These are phyloP conservation scores for Dastarcus helophoroides DNA, from an alignment of 2,888 invertebrate genomes.

Conservation along the genomic window DNA sequence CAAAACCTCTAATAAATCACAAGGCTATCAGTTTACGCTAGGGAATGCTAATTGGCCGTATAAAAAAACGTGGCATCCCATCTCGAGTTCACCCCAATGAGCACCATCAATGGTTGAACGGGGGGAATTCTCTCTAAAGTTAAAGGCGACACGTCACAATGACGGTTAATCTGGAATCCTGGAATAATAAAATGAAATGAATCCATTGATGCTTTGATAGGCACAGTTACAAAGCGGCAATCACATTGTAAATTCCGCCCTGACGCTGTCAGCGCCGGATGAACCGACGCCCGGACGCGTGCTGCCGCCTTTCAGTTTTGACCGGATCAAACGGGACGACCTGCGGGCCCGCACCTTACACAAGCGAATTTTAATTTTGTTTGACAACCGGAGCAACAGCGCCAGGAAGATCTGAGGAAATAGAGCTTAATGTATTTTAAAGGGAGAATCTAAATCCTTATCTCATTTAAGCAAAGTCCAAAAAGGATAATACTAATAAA, in stretches of 20 bases:
- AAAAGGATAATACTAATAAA: too few species aligned
- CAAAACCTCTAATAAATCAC: constrained; percentile 17
- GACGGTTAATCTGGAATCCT: constrained; percentile 33
- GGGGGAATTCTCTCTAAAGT: constrained; percentile 5
- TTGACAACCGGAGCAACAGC: too few species aligned
- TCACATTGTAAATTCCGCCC: constrained; percentile 39
- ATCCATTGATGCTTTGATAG: constrained; percentile 28
- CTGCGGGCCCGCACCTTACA: too few species aligned
- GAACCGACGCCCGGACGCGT: constrained; percentile 29
- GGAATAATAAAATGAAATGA: constrained; percentile 29
- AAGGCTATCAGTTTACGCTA: constrained; percentile 18
- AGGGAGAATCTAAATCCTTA: too few species aligned
- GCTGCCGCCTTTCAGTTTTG: constrained; percentile 21
- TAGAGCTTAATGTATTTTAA: too few species aligned
- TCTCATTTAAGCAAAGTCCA: too few species aligned
- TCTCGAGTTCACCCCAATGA: constrained; percentile 11
- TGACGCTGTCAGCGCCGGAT: constrained; percentile 32
- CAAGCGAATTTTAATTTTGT: constrained; percentile 9
- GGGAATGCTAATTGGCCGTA: constrained; percentile 21
- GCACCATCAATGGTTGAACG: constrained; percentile 11
- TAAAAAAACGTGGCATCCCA: constrained; percentile 14
- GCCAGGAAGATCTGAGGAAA: too few species aligned
- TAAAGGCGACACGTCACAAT: constrained; percentile 25
- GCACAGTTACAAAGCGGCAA: constrained; percentile 31
- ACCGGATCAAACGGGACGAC: constrained; percentile 21